A percentile compares a stretch with the other conserved stretches of the same genome.
phyloP scores from a whole-genome alignment of 2,113 vertebrate genomes.

The Riparia riparia region DNA sequence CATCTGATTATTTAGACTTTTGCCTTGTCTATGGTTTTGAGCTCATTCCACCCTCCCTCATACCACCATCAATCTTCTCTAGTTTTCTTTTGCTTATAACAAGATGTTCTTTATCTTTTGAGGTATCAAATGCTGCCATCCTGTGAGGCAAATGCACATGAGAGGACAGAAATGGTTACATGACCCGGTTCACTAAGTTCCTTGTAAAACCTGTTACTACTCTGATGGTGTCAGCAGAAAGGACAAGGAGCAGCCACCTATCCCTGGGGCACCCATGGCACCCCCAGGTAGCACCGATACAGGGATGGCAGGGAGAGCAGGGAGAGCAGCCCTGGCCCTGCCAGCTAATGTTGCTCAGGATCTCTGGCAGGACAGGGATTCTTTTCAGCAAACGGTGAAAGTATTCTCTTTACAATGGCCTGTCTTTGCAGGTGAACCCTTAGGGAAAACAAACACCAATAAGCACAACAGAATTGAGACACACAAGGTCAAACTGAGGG shows the following conservation, averaged over 20 bases:
- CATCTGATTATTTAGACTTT: conserved; percentile 32
- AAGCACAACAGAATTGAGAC: neutral
- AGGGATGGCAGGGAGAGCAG: neutral
- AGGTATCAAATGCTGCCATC: neutral
- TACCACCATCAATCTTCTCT: neutral
- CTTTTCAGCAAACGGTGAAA: neutral
- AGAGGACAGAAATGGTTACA: conserved; percentile 1
- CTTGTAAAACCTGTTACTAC: neutral
- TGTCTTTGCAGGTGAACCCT: neutral
- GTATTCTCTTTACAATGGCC: neutral
- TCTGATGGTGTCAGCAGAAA: neutral
- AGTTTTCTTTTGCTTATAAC: conserved; percentile 20
- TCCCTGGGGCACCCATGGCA: neutral
- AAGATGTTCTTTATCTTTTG: conserved; percentile 19
- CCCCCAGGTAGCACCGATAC: fast-evolving
- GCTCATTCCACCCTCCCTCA: neutral
- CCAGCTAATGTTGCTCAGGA: neutral
- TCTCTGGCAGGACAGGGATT: neutral
- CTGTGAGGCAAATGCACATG: neutral
- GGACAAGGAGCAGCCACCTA: neutral
- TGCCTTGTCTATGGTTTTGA: conserved; percentile 14
- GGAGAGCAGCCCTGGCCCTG: neutral
- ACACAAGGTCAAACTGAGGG: neutral
- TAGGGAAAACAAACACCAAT: neutral
- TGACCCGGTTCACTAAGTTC: neutral